Evolutionary conservation across 2,888 invertebrate genomes (phyloP).

Genomic region (Homarus gammarus): DNA sequence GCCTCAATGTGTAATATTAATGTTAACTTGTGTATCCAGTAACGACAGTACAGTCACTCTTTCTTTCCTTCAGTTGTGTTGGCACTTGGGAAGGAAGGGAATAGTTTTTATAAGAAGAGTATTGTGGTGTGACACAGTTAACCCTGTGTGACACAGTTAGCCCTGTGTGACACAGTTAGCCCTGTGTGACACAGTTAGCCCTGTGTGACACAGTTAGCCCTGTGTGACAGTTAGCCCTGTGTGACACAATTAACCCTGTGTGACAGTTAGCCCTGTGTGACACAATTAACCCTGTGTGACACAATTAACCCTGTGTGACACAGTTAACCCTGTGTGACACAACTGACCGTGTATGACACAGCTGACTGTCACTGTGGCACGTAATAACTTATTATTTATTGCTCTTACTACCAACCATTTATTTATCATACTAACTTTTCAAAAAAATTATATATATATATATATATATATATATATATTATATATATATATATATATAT

Average conservation of each 20-base stretch:
- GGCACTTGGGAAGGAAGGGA: neutral
- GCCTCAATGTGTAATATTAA: neutral
- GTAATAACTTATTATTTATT: no score
- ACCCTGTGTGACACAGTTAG: neutral
- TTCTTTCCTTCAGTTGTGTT: neutral
- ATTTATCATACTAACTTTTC: no score
- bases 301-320: no score
- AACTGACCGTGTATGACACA: no score
- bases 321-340: no score
- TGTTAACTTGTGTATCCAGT: conserved; percentile 3
- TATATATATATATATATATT: no score
- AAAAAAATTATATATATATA: no score
- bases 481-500: no score
- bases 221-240: neutral
- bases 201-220: neutral
- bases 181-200: neutral
- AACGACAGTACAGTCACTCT: neutral
- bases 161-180: neutral
- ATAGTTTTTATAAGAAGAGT: neutral
- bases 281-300: no score
- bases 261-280: no score
- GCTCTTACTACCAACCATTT: no score
- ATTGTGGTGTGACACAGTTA: neutral
- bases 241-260: neutral
- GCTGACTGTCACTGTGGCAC: no score